Percentiles rank a stretch among this genome's conserved stretches.
Evolutionary conservation across 2,888 invertebrate genomes (phyloP).

Genomic region (Cantharis lateralis): DNA sequence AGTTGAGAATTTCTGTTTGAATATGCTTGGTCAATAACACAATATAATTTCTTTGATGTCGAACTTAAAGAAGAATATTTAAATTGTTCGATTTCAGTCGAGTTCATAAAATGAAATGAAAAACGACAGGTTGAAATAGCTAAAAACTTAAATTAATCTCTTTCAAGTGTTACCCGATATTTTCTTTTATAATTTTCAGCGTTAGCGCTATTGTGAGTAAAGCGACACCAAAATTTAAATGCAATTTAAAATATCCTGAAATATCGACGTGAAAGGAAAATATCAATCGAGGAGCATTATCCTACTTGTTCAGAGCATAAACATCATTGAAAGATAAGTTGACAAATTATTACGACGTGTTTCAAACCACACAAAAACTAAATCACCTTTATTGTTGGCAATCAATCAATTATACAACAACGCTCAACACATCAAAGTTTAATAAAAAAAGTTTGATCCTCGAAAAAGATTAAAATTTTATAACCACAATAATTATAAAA

Average conservation of each 20-base stretch:
- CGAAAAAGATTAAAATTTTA: slow-evolving; percentile 2
- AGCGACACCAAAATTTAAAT: background rate
- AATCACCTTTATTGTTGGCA: background rate
- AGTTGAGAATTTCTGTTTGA: background rate
- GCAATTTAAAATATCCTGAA: background rate
- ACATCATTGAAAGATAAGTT: background rate
- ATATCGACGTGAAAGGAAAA: background rate
- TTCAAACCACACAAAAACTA: background rate
- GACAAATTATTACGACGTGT: background rate
- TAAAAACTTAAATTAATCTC: background rate
- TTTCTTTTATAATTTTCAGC: background rate
- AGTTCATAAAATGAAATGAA: background rate
- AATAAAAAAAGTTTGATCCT: background rate
- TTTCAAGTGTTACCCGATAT: background rate
- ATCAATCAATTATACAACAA: background rate
- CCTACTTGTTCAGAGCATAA: background rate
- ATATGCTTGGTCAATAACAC: background rate
- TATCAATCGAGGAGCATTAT: background rate
- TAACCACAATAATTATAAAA: background rate
- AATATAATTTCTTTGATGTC: background rate
- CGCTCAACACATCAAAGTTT: background rate
- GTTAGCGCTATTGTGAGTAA: background rate
- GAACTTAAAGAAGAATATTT: background rate
- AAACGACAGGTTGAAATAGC: background rate
- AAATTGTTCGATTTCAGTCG: background rate